These are phyloP conservation scores for Coboldia fuscipes DNA, from an alignment of 1,140 invertebrate species.

Conservation along the genomic window DNA sequence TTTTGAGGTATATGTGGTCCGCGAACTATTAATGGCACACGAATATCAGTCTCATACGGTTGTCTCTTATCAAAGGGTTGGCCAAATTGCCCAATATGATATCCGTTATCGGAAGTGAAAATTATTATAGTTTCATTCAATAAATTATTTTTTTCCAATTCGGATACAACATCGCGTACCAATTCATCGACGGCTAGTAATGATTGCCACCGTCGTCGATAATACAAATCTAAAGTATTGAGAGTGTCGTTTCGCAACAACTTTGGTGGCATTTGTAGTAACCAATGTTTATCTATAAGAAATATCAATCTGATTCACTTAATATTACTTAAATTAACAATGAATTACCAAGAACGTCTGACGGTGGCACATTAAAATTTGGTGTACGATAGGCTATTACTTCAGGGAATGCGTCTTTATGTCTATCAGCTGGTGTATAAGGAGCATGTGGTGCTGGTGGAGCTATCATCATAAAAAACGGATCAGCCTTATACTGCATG, in stretches of 20 bases:
- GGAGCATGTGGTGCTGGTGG: conserved; percentile 69
- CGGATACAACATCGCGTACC: conserved; percentile 36
- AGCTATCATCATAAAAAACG: conserved; percentile 67
- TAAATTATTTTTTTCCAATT: conserved; percentile 27
- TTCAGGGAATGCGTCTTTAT: conserved; percentile 34
- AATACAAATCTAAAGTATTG: conserved; percentile 38
- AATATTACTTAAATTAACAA: not conserved
- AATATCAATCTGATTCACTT: not conserved
- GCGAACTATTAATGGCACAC: conserved; percentile 55
- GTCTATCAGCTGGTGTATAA: conserved; percentile 54
- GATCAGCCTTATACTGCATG: conserved; percentile 26
- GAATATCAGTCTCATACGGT: conserved; percentile 72
- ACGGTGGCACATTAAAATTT: conserved; percentile 43
- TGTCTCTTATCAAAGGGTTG: conserved; percentile 73
- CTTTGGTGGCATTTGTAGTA: conserved; percentile 39
- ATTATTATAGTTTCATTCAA: conserved; percentile 60
- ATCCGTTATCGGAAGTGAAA: conserved; percentile 77
- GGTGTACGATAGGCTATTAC: conserved; percentile 37
- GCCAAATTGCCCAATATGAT: conserved; percentile 71
- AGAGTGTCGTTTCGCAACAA: conserved; percentile 32
- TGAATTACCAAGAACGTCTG: not conserved
- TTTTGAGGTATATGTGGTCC: conserved; percentile 42
- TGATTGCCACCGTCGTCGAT: conserved; percentile 48
- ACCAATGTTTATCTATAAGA: conserved; percentile 57
- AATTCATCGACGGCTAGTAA: conserved; percentile 72